Percentiles rank a stretch among this genome's conserved stretches.
Conservation (phyloP, 1,140 invertebrate genomes). For the Hylaeus anthracinus region DNA sequence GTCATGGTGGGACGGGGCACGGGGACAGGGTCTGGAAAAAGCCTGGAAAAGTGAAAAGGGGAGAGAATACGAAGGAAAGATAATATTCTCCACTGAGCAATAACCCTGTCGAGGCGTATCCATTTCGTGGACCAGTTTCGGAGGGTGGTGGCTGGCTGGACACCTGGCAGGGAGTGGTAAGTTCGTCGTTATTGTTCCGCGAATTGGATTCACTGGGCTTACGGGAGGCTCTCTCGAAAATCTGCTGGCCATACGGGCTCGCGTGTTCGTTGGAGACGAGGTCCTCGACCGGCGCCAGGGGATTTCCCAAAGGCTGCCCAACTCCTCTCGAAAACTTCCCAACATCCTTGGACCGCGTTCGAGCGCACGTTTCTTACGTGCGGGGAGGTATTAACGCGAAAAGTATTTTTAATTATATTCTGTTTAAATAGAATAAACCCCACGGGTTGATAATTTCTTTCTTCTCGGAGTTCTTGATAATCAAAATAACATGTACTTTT, state of each 20-base stretch:
- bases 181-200: constrained; percentile 61
- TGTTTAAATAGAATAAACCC: too few species aligned
- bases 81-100: constrained; percentile 36
- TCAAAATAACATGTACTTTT: too few species aligned
- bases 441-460: too few species aligned
- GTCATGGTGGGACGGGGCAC: too few species aligned
- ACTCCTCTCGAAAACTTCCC: constrained; percentile 5
- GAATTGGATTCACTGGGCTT: constrained; percentile 58
- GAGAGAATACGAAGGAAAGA: constrained; percentile 14
- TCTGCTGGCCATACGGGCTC: constrained; percentile 18
- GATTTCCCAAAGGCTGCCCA: constrained; percentile 9
- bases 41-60: constrained; percentile 33
- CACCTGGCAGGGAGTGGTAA: constrained; percentile 34
- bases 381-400: too few species aligned
- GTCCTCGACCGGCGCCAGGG: not conserved
- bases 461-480: too few species aligned
- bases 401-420: too few species aligned
- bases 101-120: constrained; percentile 32
- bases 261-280: constrained; percentile 13
- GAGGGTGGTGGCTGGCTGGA: constrained; percentile 3
- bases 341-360: not conserved
- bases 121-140: constrained; percentile 45
- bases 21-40: not conserved
- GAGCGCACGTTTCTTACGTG: not conserved
- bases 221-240: constrained; percentile 33